Base-by-base conservation (phyloP, 2,888 invertebrate genomes). In the Clanis bilineata region DNA sequence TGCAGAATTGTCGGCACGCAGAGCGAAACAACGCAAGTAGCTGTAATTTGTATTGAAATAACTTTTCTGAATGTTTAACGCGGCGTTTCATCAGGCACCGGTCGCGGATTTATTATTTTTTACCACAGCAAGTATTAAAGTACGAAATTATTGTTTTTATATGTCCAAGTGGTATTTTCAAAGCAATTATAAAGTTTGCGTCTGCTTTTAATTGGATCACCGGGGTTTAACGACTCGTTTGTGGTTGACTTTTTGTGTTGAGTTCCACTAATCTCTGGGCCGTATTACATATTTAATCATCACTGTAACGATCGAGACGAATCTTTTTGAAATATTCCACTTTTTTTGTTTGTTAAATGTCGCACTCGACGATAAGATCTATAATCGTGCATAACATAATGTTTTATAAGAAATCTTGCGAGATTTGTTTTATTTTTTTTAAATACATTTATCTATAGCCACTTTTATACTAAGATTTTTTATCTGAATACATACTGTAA, bases 11-110 rank as follows among this genome's bases (percentile, higher is more conserved):
- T 85, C 88, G 91, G 91, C 86, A 84, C 76, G 85, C 86, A 80
- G 79, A 76, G 86, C 80, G 86, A 76, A 82, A 83, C 87, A 83
- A 84, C 76, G 88, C 87, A 87, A 90, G 90, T 88, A 87, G 86
- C 88, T 82, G 89, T 88, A 90, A 91, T 91, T 91, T 90, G 90
- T 90, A 91, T 91, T 87, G 88, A 86, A 92, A 90, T 91, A 91
- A 86, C 86, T 84, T 85, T 86, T 83, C 80, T 84, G 90, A 87
- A 87, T 86, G 88, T 77, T 84, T 86, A 90, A 89, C 85, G 85
- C 83, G 82, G 86, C 88, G 85, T 90, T 89, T 88, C 88, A 89
- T 89, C 87, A 83, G 77, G 69, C 76, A 71, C 77, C 80, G 79
- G 72, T 77, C 76, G 77, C 78, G 74, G 90, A 90, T 91, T 90